Percentiles rank a stretch among this genome's conserved stretches.
phyloP scores from a whole-genome alignment of 2,113 vertebrate species.

The Saccopteryx leptura region DNA sequence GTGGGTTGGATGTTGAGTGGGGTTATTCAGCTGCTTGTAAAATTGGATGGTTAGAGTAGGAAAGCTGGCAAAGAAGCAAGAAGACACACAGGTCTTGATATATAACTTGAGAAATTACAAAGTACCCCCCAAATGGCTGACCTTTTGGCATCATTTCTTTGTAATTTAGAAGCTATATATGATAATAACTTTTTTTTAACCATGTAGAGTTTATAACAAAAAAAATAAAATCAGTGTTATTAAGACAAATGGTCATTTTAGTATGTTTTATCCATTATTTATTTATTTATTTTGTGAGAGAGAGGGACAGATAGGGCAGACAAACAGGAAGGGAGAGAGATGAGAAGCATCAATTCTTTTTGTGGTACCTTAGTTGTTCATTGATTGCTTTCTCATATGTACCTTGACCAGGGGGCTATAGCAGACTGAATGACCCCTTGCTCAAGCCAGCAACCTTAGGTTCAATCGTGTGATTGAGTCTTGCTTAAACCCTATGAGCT shows the following conservation, averaged over 20 bases:
- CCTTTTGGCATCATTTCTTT: not conserved
- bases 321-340: too few species aligned
- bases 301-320: too few species aligned
- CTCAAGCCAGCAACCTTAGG: too few species aligned
- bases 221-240: not conserved
- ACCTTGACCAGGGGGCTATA: too few species aligned
- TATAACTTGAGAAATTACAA: not conserved
- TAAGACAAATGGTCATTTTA: not conserved
- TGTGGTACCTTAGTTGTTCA: too few species aligned
- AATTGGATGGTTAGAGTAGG: not conserved
- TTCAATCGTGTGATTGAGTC: too few species aligned
- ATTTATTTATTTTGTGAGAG: too few species aligned
- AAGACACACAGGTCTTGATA: not conserved
- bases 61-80: not conserved
- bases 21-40: not conserved
- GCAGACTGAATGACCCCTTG: too few species aligned
- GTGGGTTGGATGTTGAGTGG: not conserved
- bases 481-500: too few species aligned
- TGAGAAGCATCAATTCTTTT: too few species aligned
- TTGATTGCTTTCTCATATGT: too few species aligned
- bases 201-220: not conserved
- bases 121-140: not conserved
- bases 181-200: not conserved
- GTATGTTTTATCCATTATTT: too few species aligned
- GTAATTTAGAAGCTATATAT: not conserved